A percentile compares a stretch with the other conserved stretches of the same genome.
Conservation (phyloP, 2,113 vertebrate species). For the Xiphorhynchus elegans region DNA sequence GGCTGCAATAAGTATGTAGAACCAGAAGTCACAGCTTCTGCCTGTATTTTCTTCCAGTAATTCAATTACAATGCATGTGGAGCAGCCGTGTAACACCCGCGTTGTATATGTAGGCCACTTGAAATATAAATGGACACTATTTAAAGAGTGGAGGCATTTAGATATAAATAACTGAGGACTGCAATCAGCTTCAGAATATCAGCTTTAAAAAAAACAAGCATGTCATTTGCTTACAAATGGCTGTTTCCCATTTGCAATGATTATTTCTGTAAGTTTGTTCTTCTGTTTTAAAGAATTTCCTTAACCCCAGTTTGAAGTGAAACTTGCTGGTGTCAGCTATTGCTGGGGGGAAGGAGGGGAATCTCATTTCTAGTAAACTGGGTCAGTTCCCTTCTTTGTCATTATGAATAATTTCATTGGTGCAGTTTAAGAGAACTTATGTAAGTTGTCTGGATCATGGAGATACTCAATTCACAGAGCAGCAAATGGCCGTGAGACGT, state of each 20-base stretch:
- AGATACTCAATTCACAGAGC: background rate
- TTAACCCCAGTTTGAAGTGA: slow-evolving; percentile 23
- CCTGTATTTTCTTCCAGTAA: background rate
- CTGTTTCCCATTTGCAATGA: background rate
- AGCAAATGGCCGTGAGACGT: background rate
- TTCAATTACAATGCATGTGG: background rate
- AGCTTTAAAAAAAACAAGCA: background rate
- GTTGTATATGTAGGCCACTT: background rate
- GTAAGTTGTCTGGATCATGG: slow-evolving; percentile 8
- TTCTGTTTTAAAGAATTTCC: background rate
- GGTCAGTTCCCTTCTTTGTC: slow-evolving; percentile 55
- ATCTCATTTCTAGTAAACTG: slow-evolving; percentile 49
- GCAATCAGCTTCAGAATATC: slow-evolving; percentile 19
- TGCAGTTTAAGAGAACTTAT: slow-evolving; percentile 2
- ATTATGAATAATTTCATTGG: slow-evolving; percentile 55
- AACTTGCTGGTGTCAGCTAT: slow-evolving; percentile 57
- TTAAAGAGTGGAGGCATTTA: slow-evolving; percentile 20
- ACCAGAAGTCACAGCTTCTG: background rate
- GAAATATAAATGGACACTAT: slow-evolving; percentile 36
- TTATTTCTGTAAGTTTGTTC: slow-evolving; percentile 2
- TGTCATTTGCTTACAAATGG: background rate
- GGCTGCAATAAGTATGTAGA: background rate
- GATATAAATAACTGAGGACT: slow-evolving; percentile 22
- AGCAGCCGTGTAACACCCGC: background rate
- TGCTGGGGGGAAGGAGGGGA: slow-evolving; percentile 6